Evolutionary conservation across 2,113 vertebrate species (phyloP), one percentile per base, ranked within the genome.

Genomic region (Equus quagga): DNA sequence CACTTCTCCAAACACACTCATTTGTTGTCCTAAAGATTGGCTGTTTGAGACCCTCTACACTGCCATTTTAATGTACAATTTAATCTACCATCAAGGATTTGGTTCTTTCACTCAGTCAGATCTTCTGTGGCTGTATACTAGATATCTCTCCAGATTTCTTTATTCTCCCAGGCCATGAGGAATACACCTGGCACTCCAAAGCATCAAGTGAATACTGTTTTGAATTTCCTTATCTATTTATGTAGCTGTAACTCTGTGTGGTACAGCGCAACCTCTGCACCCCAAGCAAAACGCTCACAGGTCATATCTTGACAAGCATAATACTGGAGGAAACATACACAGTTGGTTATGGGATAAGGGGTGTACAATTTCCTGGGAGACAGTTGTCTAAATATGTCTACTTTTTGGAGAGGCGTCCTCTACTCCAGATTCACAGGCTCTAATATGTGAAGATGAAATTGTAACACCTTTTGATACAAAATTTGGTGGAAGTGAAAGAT

Each of bases 1-100:
- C 80, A 41, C n/a, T 84, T 97, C 46, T 96, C 65, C 93, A 97
- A 93, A 14, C 1, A 28, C 67, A 90, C 65, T 44, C 44, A 41
- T 70, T 80, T 89, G n/a, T 76, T 91, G 75, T 87, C 46, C 62
- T 33, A 49, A 84, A 72, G 14, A 72, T 18, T n/a, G 86, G 31
- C 41, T 82, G 26, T 51, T 54, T 79, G 49, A 58, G 33, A 62
- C 6, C 7, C n/a, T 2, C 14, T 26, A 15, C 19, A 14, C 15
- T 24, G 69, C 69, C 13, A 21, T 60, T 86, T 80, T 23, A 54
- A n/a, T 14, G 62, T 65, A 2, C 36, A 72, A 23, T 46, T 79
- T 76, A 64, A 15, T 14, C 18, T 5, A n/a, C 31, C 51, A 9
- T 36, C 18, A 19, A 21, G 56, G 65, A 73, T 67, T 90, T 44